A percentile compares a stretch with the other conserved stretches of the same genome.
These are phyloP conservation scores for Pelodiscus sinensis DNA, from an alignment of 2,113 vertebrate genomes.

Conservation along the genomic window DNA sequence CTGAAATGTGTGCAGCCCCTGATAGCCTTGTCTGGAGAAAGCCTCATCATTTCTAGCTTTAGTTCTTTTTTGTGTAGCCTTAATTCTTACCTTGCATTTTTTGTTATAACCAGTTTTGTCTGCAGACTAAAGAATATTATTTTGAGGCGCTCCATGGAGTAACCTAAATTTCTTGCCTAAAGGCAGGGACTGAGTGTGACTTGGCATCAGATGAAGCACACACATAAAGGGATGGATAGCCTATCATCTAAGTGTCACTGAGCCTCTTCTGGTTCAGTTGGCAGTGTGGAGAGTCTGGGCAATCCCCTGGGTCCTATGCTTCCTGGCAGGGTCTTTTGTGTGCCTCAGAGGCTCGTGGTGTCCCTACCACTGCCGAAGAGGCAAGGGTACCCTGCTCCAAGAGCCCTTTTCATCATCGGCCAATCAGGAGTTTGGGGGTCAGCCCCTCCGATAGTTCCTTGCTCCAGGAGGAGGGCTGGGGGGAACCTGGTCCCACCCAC, in stretches of 20 bases:
- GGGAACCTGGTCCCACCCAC: no score
- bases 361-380: no score
- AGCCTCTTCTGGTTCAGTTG: constrained; percentile 47
- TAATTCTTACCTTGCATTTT: constrained; percentile 36
- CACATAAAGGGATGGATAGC: not conserved
- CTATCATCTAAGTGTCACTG: not conserved
- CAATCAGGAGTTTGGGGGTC: no score
- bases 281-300: no score
- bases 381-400: no score
- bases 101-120: constrained; percentile 6
- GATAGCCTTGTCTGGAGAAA: constrained; percentile 42
- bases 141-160: constrained; percentile 31
- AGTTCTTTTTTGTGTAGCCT: constrained; percentile 26
- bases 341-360: no score
- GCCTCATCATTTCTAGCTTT: constrained; percentile 6
- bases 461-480: no score
- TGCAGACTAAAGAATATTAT: constrained; percentile 36
- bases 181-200: not conserved
- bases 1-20: constrained; percentile 43
- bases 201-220: constrained; percentile 48
- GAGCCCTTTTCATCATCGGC: no score
- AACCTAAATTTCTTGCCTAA: constrained; percentile 17
- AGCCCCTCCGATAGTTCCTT: no score
- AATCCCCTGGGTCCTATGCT: no score
- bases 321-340: no score